These are phyloP conservation scores for Pangasius djambal DNA, from an alignment of 2,797 vertebrate species.

Conservation along the genomic window DNA sequence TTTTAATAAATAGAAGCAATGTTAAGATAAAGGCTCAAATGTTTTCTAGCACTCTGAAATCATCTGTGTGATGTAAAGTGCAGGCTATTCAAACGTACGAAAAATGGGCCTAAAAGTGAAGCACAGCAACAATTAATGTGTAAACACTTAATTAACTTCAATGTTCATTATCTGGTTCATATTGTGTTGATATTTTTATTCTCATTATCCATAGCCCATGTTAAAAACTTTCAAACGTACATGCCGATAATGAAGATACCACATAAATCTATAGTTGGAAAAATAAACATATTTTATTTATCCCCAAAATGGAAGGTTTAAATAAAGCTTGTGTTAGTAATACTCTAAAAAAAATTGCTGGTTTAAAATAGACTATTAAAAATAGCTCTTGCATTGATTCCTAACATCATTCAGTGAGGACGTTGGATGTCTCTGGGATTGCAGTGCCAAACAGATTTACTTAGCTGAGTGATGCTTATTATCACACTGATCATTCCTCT, in stretches of 20 bases:
- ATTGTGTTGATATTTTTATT: not conserved
- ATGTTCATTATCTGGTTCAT: not conserved
- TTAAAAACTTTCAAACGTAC: not conserved
- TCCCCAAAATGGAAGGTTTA: not conserved
- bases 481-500: not conserved
- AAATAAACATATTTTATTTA: not conserved
- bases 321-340: not conserved
- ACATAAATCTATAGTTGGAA: not conserved
- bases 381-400: not conserved
- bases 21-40: not conserved
- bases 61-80: not conserved
- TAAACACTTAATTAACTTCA: not conserved
- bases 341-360: not conserved
- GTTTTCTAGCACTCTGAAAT: not conserved
- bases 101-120: not conserved
- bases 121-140: not conserved
- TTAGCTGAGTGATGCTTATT: not conserved
- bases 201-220: not conserved
- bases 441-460: not conserved
- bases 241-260: not conserved
- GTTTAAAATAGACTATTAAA: not conserved
- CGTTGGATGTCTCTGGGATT: not conserved
- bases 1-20: not conserved
- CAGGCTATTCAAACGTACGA: not conserved
- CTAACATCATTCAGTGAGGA: not conserved